Percentiles rank a stretch among this genome's conserved stretches.
These are phyloP conservation scores for Drosophila paulistorum DNA, from an alignment of 1,140 invertebrate genomes.

Conservation along the genomic window DNA sequence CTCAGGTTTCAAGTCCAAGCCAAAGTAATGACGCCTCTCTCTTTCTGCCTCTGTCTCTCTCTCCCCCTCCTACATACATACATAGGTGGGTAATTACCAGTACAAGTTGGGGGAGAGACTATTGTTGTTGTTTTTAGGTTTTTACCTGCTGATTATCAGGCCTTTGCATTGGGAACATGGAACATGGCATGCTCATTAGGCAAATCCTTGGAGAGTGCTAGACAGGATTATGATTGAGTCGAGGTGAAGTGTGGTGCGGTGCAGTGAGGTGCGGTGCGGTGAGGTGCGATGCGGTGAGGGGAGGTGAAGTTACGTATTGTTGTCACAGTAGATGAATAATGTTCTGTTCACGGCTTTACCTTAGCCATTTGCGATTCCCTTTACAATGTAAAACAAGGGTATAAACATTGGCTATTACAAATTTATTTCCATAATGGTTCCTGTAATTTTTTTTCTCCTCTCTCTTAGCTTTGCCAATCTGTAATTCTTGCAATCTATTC, in stretches of 20 bases:
- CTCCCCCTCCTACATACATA: constrained; percentile 35
- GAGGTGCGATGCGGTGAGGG: background rate
- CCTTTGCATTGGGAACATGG: constrained; percentile 30
- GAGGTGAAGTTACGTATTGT: background rate
- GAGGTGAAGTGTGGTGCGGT: constrained; percentile 12
- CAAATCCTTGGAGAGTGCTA: constrained; percentile 71
- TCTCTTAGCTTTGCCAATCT: no score
- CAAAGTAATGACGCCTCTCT: constrained; percentile 46
- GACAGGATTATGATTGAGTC: constrained; percentile 14
- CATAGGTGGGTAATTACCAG: constrained; percentile 47
- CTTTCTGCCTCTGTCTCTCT: constrained; percentile 17
- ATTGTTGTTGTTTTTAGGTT: constrained; percentile 12
- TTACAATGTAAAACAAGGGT: no score
- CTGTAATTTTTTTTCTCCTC: no score
- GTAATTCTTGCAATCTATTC: no score
- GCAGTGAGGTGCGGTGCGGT: background rate
- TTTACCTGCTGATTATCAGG: constrained; percentile 48
- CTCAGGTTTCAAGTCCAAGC: constrained; percentile 38
- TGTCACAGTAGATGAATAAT: constrained; percentile 8
- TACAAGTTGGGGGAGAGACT: constrained; percentile 26
- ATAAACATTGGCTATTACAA: no score
- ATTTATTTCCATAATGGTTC: no score
- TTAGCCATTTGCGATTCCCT: no score
- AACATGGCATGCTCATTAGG: constrained; percentile 72
- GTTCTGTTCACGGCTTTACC: background rate